phyloP scores from a whole-genome alignment of 2,113 vertebrate genomes.

The Ascaphus truei region DNA sequence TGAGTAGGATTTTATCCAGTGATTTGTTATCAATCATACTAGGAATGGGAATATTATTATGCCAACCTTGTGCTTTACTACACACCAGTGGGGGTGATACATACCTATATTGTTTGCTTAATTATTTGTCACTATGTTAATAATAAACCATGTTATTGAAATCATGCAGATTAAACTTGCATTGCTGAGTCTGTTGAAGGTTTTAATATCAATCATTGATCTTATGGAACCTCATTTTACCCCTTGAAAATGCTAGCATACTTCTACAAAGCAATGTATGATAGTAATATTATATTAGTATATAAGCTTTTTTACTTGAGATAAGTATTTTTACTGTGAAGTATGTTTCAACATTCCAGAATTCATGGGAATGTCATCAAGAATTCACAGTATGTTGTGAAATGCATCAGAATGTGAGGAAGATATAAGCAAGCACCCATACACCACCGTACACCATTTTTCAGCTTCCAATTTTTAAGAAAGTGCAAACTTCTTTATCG shows the following conservation, averaged over 20 bases:
- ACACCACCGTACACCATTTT: conserved; percentile 1
- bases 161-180: too few relatives aligned
- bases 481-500: too few relatives aligned
- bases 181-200: too few relatives aligned
- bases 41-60: too few relatives aligned
- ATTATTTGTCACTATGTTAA: too few relatives aligned
- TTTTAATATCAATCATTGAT: not conserved
- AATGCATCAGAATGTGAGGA: not conserved
- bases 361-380: conserved; percentile 12
- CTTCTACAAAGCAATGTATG: not conserved
- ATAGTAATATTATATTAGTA: not conserved
- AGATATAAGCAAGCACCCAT: conserved; percentile 2
- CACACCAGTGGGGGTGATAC: too few relatives aligned
- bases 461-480: too few relatives aligned
- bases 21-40: too few relatives aligned
- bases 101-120: too few relatives aligned
- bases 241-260: not conserved
- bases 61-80: too few relatives aligned
- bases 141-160: too few relatives aligned
- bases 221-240: not conserved
- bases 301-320: not conserved
- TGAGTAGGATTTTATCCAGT: too few relatives aligned
- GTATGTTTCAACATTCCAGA: conserved; percentile 12
- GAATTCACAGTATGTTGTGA: conserved; percentile 20
- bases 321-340: conserved; percentile 11